A percentile compares a stretch with the other conserved stretches of the same genome.
Evolutionary conservation across 2,888 invertebrate genomes (phyloP).

Genomic region (Odontomyia ornata): DNA sequence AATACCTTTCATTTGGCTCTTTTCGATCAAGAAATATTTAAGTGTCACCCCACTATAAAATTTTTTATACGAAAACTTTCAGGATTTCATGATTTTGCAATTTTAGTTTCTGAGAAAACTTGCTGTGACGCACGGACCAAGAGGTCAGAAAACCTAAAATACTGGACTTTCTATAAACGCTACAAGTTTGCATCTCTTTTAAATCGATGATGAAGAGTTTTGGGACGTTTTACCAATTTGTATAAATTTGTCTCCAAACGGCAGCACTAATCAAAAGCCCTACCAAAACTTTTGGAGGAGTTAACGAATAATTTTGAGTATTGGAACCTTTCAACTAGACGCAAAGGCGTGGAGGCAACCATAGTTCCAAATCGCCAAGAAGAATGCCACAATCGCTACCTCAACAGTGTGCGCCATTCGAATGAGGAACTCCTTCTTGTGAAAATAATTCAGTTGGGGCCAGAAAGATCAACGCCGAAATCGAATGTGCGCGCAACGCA

Average conservation of each 20-base stretch:
- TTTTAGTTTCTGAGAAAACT: no score
- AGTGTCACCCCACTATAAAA: no score
- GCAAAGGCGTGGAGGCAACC: conserved; percentile 9
- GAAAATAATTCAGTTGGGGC: conserved; percentile 28
- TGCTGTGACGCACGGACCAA: no score
- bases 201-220: no score
- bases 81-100: no score
- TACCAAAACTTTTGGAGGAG: neutral
- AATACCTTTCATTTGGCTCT: no score
- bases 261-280: neutral
- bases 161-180: no score
- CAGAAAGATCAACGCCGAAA: conserved; percentile 41
- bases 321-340: conserved; percentile 23
- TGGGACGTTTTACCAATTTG: no score
- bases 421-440: conserved; percentile 17
- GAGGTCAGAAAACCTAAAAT: no score
- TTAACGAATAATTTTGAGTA: neutral
- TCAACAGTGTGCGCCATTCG: conserved; percentile 2
- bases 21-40: no score
- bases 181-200: no score
- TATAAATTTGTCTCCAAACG: neutral
- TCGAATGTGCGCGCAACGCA: conserved; percentile 48
- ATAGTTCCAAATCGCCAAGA: neutral
- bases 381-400: conserved; percentile 26
- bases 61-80: no score